Base-by-base conservation (phyloP, 2,797 vertebrate genomes). In the Eospalax fontanierii region DNA sequence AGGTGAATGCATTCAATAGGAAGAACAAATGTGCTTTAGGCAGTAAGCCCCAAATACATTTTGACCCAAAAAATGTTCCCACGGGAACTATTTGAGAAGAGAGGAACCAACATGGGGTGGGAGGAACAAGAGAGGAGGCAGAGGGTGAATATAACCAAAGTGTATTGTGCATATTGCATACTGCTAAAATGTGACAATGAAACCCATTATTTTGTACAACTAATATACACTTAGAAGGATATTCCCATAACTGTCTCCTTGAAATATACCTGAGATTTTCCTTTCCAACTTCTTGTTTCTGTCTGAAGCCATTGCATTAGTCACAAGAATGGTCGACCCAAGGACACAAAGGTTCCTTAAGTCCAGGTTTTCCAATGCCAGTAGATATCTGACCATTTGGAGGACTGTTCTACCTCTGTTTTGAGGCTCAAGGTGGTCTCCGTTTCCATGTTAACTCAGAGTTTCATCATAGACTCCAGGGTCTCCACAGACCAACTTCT, bases 1-100 rank as follows among this genome's bases (percentile, higher is more conserved):
- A 96, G 93, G 87, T 93, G 86, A 97, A 86, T 81, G 57, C 92
- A 92, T 87, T 95, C 46, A 80, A 73, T 87, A 46, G 85, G 81
- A 95, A 95, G 73, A 96, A 76, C n/a, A 82, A 96, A 63, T 83
- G 22, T 93, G 59, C 21, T 88, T 33, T 73, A 35, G 2, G 3
- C 71, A 43, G 26, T 30, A 35, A 89, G 46, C 73, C 61, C 94
- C 75, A 74, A 80, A 68, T 87, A 88, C 81, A 81, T 93, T 93
- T 88, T 88, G 83, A 75, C 89, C 91, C 26, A 78, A 88, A 92
- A 88, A 84, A 65, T 85, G 50, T 85, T 26, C 57, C 87, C 54
- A 59, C 35, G 85, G 43, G 24, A 9, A 76, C 26, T 21, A 10
- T 78, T 66, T 38, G 24, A 24, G 9, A 8, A 78, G 43, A 38